Evolutionary conservation across 1,140 invertebrate species (phyloP).

Genomic region (Cyclina sinensis): DNA sequence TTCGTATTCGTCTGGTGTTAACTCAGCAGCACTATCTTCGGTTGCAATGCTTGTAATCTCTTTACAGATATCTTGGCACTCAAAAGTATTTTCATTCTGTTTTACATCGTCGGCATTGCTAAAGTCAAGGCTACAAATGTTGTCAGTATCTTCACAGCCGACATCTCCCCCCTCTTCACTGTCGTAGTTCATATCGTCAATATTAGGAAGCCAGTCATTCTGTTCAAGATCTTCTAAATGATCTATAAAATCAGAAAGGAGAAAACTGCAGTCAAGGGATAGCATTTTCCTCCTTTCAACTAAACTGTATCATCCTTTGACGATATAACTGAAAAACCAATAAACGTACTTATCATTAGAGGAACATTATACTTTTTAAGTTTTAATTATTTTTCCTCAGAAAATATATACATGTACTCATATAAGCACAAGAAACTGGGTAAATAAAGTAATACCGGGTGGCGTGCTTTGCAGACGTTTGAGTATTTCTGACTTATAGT

Average conservation of each 20-base stretch:
- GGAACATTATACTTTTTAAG: background rate
- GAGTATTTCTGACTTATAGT: constrained; percentile 46
- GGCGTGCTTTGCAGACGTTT: constrained; percentile 11
- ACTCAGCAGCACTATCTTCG: too few species aligned
- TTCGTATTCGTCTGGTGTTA: background rate
- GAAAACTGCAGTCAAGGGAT: too few species aligned
- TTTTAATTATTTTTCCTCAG: too few species aligned
- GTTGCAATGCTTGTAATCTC: background rate
- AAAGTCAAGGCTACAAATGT: too few species aligned
- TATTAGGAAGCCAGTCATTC: constrained; percentile 33
- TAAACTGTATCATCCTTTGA: too few species aligned
- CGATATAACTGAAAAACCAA: too few species aligned
- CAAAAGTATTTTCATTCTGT: background rate
- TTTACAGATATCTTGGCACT: background rate
- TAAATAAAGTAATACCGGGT: background rate
- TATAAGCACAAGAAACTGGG: too few species aligned
- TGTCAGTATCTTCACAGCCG: background rate
- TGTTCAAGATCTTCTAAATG: constrained; percentile 44
- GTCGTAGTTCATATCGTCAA: background rate
- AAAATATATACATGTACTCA: too few species aligned
- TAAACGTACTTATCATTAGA: too few species aligned
- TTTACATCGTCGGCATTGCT: too few species aligned
- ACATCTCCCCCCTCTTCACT: too few species aligned
- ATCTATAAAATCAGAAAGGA: background rate
- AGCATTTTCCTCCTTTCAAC: too few species aligned